phyloP scores from a whole-genome alignment of 2,113 vertebrate species.

The Tragelaphus imberbis region DNA sequence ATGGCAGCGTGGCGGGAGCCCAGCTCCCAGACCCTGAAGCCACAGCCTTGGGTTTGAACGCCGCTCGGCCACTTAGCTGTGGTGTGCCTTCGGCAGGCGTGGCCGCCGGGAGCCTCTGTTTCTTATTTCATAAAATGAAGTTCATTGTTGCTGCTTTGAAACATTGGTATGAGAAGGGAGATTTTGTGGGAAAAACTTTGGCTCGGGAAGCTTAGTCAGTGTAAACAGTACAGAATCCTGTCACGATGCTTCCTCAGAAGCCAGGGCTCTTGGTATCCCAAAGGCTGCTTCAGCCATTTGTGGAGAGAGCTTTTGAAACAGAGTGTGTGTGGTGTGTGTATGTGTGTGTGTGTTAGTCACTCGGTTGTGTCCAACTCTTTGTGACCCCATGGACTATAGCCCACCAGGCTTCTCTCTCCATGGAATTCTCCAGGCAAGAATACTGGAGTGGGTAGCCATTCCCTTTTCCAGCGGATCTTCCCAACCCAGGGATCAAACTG shows the following conservation, averaged over 20 bases:
- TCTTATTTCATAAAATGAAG: not conserved
- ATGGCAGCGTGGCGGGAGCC: accelerated
- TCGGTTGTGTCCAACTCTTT: not conserved
- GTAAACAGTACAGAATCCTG: not conserved
- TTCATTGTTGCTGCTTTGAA: not conserved
- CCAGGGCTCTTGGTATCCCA: not conserved
- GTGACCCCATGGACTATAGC: not conserved
- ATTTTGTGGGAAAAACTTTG: not conserved
- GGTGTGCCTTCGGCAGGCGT: accelerated
- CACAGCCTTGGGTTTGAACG: not conserved
- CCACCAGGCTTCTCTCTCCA: not conserved
- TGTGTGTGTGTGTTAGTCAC: not conserved
- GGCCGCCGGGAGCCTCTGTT: not conserved
- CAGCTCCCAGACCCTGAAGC: not conserved
- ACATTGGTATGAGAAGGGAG: not conserved
- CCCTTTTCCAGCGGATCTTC: not conserved
- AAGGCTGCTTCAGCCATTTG: not conserved
- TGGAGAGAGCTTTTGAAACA: not conserved
- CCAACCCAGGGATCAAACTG: not conserved
- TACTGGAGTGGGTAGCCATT: not conserved
- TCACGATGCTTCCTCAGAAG: not conserved
- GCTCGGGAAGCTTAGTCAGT: not conserved
- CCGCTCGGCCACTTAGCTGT: not conserved
- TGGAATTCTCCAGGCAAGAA: not conserved
- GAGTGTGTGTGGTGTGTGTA: too few species aligned